Percentiles rank a stretch among this genome's conserved stretches.
phyloP scores from a whole-genome alignment of 1,140 invertebrate species.

The Protaetia brevitarsis region DNA sequence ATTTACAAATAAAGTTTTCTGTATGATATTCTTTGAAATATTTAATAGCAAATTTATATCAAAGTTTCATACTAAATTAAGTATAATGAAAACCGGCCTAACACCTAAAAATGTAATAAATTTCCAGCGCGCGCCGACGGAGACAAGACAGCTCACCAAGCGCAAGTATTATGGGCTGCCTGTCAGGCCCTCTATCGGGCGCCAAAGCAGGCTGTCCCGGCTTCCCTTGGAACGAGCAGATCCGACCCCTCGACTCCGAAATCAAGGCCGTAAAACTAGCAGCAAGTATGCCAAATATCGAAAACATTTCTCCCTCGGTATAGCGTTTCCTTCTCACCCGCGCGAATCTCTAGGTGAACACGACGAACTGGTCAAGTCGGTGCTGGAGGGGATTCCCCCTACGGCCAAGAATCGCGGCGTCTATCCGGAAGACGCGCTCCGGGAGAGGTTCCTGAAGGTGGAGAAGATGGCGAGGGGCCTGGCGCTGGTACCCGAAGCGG shows the following conservation, averaged over 20 bases:
- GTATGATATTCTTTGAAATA: too few relatives aligned
- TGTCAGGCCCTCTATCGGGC: constrained; percentile 80
- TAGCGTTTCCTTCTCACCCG: not conserved
- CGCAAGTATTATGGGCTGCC: constrained; percentile 88
- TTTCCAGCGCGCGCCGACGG: constrained; percentile 72
- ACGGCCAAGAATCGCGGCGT: constrained; percentile 77
- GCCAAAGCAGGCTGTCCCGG: constrained; percentile 61
- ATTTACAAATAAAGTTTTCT: too few relatives aligned
- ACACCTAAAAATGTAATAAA: too few relatives aligned
- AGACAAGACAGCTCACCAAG: constrained; percentile 74
- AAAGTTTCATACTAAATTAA: too few relatives aligned
- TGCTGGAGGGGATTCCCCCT: constrained; percentile 73
- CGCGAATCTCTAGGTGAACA: constrained; percentile 51
- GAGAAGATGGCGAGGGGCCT: constrained; percentile 70
- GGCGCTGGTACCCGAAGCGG: constrained; percentile 78
- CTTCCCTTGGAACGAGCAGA: constrained; percentile 53
- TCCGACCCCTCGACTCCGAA: constrained; percentile 74
- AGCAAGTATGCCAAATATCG: constrained; percentile 57
- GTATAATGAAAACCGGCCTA: too few relatives aligned
- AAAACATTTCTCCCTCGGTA: constrained; percentile 24
- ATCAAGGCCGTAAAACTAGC: constrained; percentile 65
- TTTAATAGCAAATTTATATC: too few relatives aligned
- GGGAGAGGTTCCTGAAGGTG: constrained; percentile 79
- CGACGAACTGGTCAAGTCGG: constrained; percentile 67
- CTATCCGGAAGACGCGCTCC: constrained; percentile 78